phyloP scores from a whole-genome alignment of 2,113 vertebrate genomes.

The Thalassarche chlororhynchos region DNA sequence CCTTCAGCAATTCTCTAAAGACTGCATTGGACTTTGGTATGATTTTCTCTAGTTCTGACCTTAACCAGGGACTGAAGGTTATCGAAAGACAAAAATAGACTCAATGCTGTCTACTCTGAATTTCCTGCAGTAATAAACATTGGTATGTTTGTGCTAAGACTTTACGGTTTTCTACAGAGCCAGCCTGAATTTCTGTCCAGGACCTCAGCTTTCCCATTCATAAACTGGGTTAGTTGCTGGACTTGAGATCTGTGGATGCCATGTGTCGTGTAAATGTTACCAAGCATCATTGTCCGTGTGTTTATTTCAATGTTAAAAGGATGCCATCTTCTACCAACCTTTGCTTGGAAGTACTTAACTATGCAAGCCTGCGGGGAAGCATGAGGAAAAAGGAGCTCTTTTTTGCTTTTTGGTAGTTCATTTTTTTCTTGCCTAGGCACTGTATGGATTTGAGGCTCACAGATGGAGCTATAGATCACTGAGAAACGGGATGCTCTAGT shows the following conservation, averaged over 20 bases:
- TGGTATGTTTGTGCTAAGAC: background rate
- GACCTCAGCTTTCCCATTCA: background rate
- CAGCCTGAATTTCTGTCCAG: background rate
- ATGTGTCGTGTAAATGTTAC: background rate
- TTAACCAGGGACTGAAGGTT: conserved; percentile 34
- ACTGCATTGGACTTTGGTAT: background rate
- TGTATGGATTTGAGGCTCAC: background rate
- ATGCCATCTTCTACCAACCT: background rate
- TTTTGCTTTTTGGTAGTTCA: background rate
- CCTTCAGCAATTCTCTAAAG: conserved; percentile 31
- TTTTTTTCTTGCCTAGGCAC: background rate
- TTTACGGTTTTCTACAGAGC: background rate
- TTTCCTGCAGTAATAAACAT: background rate
- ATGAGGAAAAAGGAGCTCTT: background rate
- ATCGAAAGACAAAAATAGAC: background rate
- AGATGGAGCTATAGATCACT: background rate
- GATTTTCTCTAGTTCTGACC: conserved; percentile 41
- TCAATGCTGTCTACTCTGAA: background rate
- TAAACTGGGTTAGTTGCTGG: background rate
- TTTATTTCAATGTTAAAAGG: background rate
- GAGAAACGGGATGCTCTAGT: background rate
- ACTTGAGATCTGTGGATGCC: background rate
- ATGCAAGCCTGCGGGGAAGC: background rate
- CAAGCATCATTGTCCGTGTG: background rate
- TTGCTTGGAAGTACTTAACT: background rate